Base-by-base conservation (phyloP, 2,797 vertebrate species). In the Galago senegalensis region DNA sequence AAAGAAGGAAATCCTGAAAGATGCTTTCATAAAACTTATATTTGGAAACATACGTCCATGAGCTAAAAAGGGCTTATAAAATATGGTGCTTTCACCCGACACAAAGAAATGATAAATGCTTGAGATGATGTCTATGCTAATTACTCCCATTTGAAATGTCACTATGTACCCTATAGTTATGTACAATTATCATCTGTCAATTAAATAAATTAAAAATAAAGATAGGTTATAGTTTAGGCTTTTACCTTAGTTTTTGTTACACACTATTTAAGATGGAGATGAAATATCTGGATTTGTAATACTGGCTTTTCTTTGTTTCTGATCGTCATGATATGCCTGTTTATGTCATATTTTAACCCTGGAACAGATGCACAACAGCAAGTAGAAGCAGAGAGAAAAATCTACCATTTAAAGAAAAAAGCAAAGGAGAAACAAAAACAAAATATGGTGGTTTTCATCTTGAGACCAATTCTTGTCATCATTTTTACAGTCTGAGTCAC, bases 291-390 rank as follows among this genome's bases (percentile, higher is more conserved):
- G 63, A 53, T 81, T 69, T 70, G 29, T 69, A 40, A 70, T 86
- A 69, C 6, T 46, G n/a, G 1, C 20, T 27, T 83, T 89, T 82
- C 18, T 63, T 58, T 77, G 29, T 46, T 87, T 93, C 40, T 27
- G 13, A 75, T 60, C 69, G 40, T 89, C 29, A 86, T 7, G 20
- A 81, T 63, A 75, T 49, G 23, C 2, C 56, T 76, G 7, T 86
- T 86, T 92, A 63, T 49, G 4, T 88, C 60, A 84, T 79, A 88
- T 56, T 77, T 65, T 72, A 94, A 94, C 80, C 56, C 40, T 76
- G 53, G 70, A 85, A 70, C 31, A 85, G 43, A 83, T 49, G 75
- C 5, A 61, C 10, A 89, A 89, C 37, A 34, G 34, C 43, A 73
- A 94, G 21, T 40, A 84, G 31, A 89, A 67, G 9, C 37, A 92